A percentile compares a stretch with the other conserved stretches of the same genome.
These are phyloP conservation scores for Ditylenchus dipsaci DNA, from an alignment of 1,140 invertebrate species.

Conservation along the genomic window DNA sequence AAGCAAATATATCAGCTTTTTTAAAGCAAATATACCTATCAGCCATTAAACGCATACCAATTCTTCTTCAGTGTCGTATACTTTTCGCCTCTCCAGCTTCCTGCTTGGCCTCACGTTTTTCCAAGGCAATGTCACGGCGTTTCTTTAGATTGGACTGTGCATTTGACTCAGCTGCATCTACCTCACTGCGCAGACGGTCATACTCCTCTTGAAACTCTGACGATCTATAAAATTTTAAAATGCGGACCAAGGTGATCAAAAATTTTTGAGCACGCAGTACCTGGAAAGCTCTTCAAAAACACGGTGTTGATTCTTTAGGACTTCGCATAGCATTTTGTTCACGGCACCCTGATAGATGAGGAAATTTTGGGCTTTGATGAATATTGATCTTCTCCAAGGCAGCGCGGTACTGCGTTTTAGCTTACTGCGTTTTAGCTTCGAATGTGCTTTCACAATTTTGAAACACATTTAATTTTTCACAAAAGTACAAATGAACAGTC, in stretches of 20 bases:
- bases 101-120: constrained; percentile 92
- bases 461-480: no score
- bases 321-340: constrained; percentile 99
- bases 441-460: no score
- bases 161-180: constrained; percentile 93
- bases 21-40: no score
- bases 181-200: constrained; percentile 82
- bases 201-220: constrained; percentile 87
- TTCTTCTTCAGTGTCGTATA: constrained; percentile 88
- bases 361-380: constrained; percentile 96
- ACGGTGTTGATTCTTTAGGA: constrained; percentile 88
- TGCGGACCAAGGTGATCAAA: neutral
- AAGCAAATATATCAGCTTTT: no score
- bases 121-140: constrained; percentile 94
- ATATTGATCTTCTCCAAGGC: constrained; percentile 90
- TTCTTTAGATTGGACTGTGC: constrained; percentile 97
- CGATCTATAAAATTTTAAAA: constrained; percentile 59
- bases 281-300: constrained; percentile 99
- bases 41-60: constrained; percentile 75
- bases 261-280: no score
- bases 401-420: constrained; percentile 75
- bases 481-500: no score
- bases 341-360: constrained; percentile 99
- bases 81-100: constrained; percentile 98
- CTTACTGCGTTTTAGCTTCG: no score